A percentile compares a stretch with the other conserved stretches of the same genome.
Evolutionary conservation across 1,140 invertebrate species (phyloP).

Genomic region (Archivesica marissinica): DNA sequence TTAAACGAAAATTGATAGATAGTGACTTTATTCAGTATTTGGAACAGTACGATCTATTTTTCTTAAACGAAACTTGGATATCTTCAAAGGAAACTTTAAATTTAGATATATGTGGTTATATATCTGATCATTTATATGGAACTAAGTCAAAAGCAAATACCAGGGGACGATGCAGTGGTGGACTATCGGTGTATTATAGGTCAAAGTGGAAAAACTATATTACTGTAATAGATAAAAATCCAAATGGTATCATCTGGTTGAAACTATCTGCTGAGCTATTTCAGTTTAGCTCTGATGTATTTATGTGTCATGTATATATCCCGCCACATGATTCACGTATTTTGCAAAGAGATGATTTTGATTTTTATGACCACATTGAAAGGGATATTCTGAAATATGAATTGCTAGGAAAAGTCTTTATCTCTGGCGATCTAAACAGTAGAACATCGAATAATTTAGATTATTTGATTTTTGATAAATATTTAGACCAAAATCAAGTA

Average conservation of each 20-base stretch:
- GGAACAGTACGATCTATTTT: not conserved
- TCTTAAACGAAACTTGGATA: slow-evolving; percentile 22
- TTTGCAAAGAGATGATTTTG: slow-evolving; percentile 16
- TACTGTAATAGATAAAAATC: slow-evolving; percentile 11
- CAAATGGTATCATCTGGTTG: slow-evolving; percentile 25
- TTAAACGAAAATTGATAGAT: slow-evolving; percentile 5
- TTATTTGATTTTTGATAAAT: not conserved
- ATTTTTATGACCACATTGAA: slow-evolving; percentile 15
- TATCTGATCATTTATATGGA: not conserved
- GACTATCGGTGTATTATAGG: slow-evolving; percentile 10
- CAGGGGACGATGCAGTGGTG: slow-evolving; percentile 17
- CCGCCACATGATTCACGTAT: slow-evolving; percentile 18
- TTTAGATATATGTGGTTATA: slow-evolving; percentile 14
- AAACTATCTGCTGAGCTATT: not conserved
- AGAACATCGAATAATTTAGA: slow-evolving; percentile 11
- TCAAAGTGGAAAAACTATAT: not conserved
- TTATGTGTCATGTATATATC: slow-evolving; percentile 18
- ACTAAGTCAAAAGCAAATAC: not conserved
- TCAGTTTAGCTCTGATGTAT: not conserved
- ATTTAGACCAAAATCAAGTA: not conserved
- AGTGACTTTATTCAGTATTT: slow-evolving; percentile 22
- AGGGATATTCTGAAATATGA: not conserved
- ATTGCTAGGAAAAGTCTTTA: not conserved
- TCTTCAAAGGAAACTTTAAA: not conserved
- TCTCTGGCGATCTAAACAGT: slow-evolving; percentile 28